These are phyloP conservation scores for Pleuronectes platessa DNA, from an alignment of 2,113 vertebrate genomes.

Conservation along the genomic window DNA sequence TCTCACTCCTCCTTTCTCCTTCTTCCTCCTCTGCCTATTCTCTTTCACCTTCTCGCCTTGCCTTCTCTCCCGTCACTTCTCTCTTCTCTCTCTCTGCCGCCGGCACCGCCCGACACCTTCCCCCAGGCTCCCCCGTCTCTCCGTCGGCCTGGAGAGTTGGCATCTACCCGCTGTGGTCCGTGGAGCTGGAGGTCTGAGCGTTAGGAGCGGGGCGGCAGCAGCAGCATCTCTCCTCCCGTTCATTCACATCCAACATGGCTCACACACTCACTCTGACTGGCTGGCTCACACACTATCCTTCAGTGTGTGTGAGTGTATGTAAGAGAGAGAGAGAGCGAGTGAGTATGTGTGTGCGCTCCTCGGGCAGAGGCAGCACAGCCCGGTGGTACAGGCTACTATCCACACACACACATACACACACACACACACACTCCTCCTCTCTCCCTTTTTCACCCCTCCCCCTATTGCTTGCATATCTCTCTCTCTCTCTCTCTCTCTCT, in stretches of 20 bases:
- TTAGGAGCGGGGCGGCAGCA: slow-evolving; percentile 82
- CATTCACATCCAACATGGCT: slow-evolving; percentile 94
- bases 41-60: slow-evolving; percentile 55
- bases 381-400: slow-evolving; percentile 76
- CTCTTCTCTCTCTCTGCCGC: slow-evolving; percentile 73
- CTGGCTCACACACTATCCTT: slow-evolving; percentile 60
- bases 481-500: background rate
- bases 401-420: slow-evolving; percentile 36
- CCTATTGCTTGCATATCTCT: slow-evolving; percentile 46
- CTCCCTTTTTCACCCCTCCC: slow-evolving; percentile 74
- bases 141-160: slow-evolving; percentile 83
- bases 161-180: slow-evolving; percentile 85
- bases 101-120: slow-evolving; percentile 84
- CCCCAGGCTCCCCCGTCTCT: slow-evolving; percentile 85
- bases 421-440: slow-evolving; percentile 60
- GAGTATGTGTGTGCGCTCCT: slow-evolving; percentile 28
- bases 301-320: background rate
- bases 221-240: slow-evolving; percentile 82
- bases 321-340: no score
- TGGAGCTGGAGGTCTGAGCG: slow-evolving; percentile 80
- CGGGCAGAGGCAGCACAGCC: slow-evolving; percentile 64
- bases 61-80: slow-evolving; percentile 72
- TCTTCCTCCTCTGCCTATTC: slow-evolving; percentile 70
- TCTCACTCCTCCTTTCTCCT: slow-evolving; percentile 76
- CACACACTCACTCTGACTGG: slow-evolving; percentile 70